Evolutionary conservation across 2,888 invertebrate species (phyloP), one percentile per base, ranked within the genome.

Genomic region (Andricus curvator): DNA sequence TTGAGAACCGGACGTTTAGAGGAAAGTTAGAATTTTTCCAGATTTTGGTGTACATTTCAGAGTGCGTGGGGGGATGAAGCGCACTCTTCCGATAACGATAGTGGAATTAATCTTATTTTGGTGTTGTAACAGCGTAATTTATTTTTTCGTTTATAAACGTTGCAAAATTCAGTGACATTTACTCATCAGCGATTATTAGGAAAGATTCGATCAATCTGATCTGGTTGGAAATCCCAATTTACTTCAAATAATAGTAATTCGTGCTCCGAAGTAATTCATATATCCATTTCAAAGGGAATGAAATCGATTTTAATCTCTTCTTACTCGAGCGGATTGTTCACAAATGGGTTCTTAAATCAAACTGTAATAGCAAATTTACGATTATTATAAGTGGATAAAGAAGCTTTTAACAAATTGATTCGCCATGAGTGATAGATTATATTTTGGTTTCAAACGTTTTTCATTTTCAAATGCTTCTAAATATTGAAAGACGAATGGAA

Each of bases 251-350:
- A 56, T 56, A 56, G 56, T 56, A 56, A 56, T 8, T 56, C 56
- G n/a, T 56, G n/a, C 56, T 56, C n/a, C n/a, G n/a, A 56, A 56
- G 56, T 56, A 56, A 56, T 56, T 56, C 56, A n/a, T 48, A 48
- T 17, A 48, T n/a, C 56, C 56, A 56, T n/a, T 56, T 56, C 56
- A 56, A 56, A 56, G 56, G n/a, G 56, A 20, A 56, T 56, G 11
- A 56, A 56, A 56, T 56, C 56, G 11, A 56, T 56, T 56, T n/a
- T 56, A 56, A 56, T 56, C 9, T n/a, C 56, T 56, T 56, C n/a
- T 56, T 56, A 9, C 56, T n/a, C n/a, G 56, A 56, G n/a, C n/a
- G 11, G 11, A 56, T n/a, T n/a, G 56, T 56, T 56, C n/a, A n/a
- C 56, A 56, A 56, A 56, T n/a, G 15, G 56, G 56, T 56, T n/a